A percentile compares a stretch with the other conserved stretches of the same genome.
Evolutionary conservation across 1,140 invertebrate genomes (phyloP).

Genomic region (Hyles euphorbiae): DNA sequence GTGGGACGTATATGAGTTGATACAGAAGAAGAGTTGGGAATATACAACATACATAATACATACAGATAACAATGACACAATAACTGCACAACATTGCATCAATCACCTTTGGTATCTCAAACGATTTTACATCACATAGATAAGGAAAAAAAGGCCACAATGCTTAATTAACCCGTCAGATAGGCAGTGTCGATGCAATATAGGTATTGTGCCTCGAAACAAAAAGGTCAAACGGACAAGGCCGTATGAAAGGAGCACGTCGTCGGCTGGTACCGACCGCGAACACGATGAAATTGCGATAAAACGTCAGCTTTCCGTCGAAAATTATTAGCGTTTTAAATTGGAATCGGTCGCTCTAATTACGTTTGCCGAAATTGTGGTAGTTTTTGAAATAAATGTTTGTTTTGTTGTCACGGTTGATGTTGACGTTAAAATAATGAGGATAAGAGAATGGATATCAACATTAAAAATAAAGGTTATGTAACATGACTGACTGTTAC

Average conservation of each 20-base stretch:
- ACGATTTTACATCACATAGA: neutral
- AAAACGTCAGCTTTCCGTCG: conserved; percentile 35
- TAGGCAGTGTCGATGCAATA: neutral
- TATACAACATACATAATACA: too few species aligned
- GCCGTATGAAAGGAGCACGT: conserved; percentile 49
- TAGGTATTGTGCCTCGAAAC: conserved; percentile 15
- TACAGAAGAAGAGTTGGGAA: too few species aligned
- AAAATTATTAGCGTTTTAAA: conserved; percentile 42
- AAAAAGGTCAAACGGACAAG: conserved; percentile 61
- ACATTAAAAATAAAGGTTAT: too few species aligned
- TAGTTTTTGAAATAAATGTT: neutral
- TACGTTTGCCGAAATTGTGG: too few species aligned
- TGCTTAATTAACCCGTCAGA: conserved; percentile 1
- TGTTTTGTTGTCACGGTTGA: neutral
- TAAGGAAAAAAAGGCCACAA: conserved; percentile 1
- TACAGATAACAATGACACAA: too few species aligned
- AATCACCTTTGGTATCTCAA: too few species aligned
- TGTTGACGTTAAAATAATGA: too few species aligned
- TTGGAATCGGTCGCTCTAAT: conserved; percentile 16
- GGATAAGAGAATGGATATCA: too few species aligned
- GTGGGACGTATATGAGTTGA: too few species aligned
- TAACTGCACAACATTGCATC: too few species aligned
- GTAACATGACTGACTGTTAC: too few species aligned
- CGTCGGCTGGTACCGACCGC: conserved; percentile 47
- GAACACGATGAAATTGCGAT: conserved; percentile 44